Percentiles rank a stretch among this genome's conserved stretches.
Conservation (phyloP, 2,888 invertebrate species). For the Apodemia zela region DNA sequence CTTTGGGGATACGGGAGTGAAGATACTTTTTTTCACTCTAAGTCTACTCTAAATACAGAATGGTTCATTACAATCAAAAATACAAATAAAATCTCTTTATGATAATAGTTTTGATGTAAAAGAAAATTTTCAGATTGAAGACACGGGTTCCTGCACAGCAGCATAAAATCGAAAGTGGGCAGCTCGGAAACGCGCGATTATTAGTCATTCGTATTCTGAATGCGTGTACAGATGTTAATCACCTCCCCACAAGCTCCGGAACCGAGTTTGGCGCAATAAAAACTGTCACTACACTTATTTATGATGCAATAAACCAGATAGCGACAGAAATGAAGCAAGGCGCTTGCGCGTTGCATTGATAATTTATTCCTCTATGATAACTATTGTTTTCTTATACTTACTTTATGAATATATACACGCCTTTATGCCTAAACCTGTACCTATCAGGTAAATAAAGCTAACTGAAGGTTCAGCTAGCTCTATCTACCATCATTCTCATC, state of each 20-base stretch:
- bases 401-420: too few species aligned
- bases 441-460: too few species aligned
- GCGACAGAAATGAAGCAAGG: constrained; percentile 42
- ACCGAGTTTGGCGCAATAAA: constrained; percentile 65
- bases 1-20: too few species aligned
- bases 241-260: constrained; percentile 52
- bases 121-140: neutral
- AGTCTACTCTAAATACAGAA: too few species aligned
- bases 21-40: too few species aligned
- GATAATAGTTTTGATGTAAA: neutral
- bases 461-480: too few species aligned
- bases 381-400: constrained; percentile 5
- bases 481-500: too few species aligned
- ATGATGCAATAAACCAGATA: constrained; percentile 67
- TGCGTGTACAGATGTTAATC: constrained; percentile 60
- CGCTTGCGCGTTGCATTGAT: constrained; percentile 20
- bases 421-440: too few species aligned
- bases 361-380: constrained; percentile 2
- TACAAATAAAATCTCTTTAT: too few species aligned
- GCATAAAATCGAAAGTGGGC: constrained; percentile 39
- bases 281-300: constrained; percentile 71
- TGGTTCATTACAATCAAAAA: too few species aligned
- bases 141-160: neutral
- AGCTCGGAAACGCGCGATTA: constrained; percentile 38
- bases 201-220: constrained; percentile 54